phyloP scores from a whole-genome alignment of 2,797 vertebrate genomes.

The Acanthis flammea region DNA sequence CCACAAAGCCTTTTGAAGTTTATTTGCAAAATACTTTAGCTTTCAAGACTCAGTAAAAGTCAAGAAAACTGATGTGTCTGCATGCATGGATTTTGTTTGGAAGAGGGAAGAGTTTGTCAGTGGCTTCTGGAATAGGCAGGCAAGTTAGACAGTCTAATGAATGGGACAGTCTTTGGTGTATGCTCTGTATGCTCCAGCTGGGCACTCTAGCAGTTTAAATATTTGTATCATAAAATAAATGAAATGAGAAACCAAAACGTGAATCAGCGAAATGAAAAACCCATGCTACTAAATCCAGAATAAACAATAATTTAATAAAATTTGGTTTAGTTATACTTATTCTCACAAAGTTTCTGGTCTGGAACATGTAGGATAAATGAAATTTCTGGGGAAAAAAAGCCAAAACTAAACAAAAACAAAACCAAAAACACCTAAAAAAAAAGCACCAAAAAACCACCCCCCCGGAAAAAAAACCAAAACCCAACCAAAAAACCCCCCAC shows the following conservation, averaged over 20 bases:
- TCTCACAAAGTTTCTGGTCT: neutral
- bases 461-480: fast-evolving
- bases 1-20: neutral
- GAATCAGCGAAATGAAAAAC: neutral
- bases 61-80: neutral
- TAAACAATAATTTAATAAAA: conserved; percentile 22
- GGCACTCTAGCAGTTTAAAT: neutral
- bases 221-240: neutral
- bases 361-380: neutral
- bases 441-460: neutral
- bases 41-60: neutral
- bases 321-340: neutral
- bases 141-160: neutral
- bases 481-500: fast-evolving
- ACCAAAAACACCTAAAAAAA: neutral
- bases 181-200: neutral
- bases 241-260: neutral
- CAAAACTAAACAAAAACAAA: neutral
- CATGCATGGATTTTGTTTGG: neutral
- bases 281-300: neutral
- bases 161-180: neutral
- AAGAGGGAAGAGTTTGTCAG: neutral
- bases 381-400: neutral
- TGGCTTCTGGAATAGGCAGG: neutral
- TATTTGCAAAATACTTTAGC: neutral